phyloP scores from a whole-genome alignment of 2,888 invertebrate genomes.

The Thecocarcelia acutangulata region DNA sequence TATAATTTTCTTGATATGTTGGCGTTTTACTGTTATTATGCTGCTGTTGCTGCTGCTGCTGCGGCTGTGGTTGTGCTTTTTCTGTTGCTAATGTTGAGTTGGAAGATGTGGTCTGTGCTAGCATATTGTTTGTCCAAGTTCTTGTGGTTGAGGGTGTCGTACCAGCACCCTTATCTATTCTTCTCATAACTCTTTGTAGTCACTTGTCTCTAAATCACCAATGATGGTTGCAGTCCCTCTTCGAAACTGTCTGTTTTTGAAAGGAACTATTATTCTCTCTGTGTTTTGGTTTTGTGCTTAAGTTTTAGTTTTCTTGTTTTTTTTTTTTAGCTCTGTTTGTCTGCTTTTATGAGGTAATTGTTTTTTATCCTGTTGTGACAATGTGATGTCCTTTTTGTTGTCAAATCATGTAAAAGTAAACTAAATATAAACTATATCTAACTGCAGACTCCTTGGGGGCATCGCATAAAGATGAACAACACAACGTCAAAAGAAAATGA shows the following conservation, averaged over 20 bases:
- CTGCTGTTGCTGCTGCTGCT: slow-evolving; percentile 62
- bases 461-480: slow-evolving; percentile 52
- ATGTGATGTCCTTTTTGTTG: slow-evolving; percentile 72
- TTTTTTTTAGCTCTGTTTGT: slow-evolving; percentile 22
- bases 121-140: slow-evolving; percentile 52
- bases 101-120: slow-evolving; percentile 65
- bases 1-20: slow-evolving; percentile 61
- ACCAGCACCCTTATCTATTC: slow-evolving; percentile 56
- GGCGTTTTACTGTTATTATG: slow-evolving; percentile 65
- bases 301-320: slow-evolving; percentile 2
- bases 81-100: slow-evolving; percentile 57
- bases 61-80: slow-evolving; percentile 43
- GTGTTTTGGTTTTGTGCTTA: slow-evolving; percentile 61
- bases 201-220: slow-evolving; percentile 32
- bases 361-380: slow-evolving; percentile 71
- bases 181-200: slow-evolving; percentile 58
- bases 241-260: slow-evolving; percentile 34
- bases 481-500: neutral
- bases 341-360: slow-evolving; percentile 70
- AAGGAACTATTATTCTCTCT: slow-evolving; percentile 59
- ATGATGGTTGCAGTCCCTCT: slow-evolving; percentile 21
- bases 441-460: slow-evolving; percentile 70
- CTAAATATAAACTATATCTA: slow-evolving; percentile 65
- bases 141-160: slow-evolving; percentile 51
- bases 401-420: slow-evolving; percentile 75